Evolutionary conservation across 2,797 vertebrate species (phyloP).

Genomic region (Paedocypris micromegethes): DNA sequence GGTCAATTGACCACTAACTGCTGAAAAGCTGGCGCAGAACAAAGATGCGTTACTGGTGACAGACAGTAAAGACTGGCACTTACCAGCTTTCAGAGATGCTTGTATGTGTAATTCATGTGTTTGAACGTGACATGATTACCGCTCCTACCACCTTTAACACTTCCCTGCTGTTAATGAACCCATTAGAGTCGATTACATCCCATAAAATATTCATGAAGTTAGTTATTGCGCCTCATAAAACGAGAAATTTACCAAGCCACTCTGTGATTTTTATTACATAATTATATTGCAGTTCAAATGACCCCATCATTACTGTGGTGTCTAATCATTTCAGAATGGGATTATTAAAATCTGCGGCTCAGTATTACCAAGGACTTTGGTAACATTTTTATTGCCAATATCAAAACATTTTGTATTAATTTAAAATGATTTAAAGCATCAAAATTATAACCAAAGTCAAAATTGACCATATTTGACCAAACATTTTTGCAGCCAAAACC

Average conservation of each 20-base stretch:
- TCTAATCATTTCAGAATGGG: background rate
- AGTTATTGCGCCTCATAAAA: conserved; percentile 7
- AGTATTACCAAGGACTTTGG: too few species aligned
- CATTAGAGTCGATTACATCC: conserved; percentile 15
- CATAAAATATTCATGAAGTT: conserved; percentile 25
- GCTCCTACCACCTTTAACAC: conserved; percentile 18
- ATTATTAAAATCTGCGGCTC: background rate
- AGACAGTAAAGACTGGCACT: conserved; percentile 25
- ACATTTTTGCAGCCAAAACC: too few species aligned
- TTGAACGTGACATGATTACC: conserved; percentile 21
- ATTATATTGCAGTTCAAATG: conserved; percentile 11
- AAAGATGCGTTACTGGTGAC: background rate
- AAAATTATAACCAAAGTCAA: too few species aligned
- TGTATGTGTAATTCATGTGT: conserved; percentile 10
- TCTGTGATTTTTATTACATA: conserved; percentile 5
- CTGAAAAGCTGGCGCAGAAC: background rate
- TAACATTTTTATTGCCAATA: too few species aligned
- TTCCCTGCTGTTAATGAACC: conserved; percentile 27
- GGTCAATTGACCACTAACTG: conserved; percentile 2
- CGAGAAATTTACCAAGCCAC: conserved; percentile 6
- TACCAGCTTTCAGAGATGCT: conserved; percentile 18
- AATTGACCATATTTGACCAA: too few species aligned
- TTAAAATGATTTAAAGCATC: too few species aligned
- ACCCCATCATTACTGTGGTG: conserved; percentile 2
- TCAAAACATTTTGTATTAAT: background rate